Evolutionary conservation across 1,140 invertebrate genomes (phyloP).

Genomic region (Bradynema listronoti): DNA sequence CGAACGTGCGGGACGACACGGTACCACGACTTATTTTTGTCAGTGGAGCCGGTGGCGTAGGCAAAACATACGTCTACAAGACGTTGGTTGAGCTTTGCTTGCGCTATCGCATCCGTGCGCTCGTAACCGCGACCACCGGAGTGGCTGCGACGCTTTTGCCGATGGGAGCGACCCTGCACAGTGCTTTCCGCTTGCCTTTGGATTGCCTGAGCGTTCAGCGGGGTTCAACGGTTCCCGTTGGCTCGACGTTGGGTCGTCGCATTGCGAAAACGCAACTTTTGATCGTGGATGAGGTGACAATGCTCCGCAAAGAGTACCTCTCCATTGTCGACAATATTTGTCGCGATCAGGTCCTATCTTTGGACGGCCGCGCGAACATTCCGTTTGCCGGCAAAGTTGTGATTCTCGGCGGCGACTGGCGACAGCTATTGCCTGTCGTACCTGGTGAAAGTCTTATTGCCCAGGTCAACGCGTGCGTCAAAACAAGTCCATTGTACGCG

Average conservation of each 20-base stretch:
- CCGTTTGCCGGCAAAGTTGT: slow-evolving; percentile 49
- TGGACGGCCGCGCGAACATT: neutral
- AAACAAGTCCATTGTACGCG: slow-evolving; percentile 39
- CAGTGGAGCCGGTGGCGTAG: no score
- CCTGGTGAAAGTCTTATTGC: no score
- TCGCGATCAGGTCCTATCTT: neutral
- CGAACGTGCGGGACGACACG: no score
- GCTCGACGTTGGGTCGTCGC: slow-evolving; percentile 7
- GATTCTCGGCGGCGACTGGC: slow-evolving; percentile 49
- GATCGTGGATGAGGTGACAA: slow-evolving; percentile 22
- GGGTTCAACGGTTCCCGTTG: slow-evolving; percentile 12
- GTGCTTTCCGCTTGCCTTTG: no score
- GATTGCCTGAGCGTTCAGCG: no score
- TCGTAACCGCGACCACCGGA: no score
- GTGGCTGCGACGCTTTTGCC: no score
- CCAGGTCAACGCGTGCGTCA: slow-evolving; percentile 41
- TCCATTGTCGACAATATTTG: slow-evolving; percentile 14
- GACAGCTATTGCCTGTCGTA: slow-evolving; percentile 44
- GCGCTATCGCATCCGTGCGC: no score
- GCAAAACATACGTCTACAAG: no score
- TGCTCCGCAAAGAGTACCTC: slow-evolving; percentile 5
- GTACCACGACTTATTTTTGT: no score
- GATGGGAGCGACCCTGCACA: no score
- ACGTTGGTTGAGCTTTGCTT: no score
- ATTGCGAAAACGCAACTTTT: slow-evolving; percentile 9